These are phyloP conservation scores for Callipepla squamata DNA, from an alignment of 2,113 vertebrate species.

Conservation along the genomic window DNA sequence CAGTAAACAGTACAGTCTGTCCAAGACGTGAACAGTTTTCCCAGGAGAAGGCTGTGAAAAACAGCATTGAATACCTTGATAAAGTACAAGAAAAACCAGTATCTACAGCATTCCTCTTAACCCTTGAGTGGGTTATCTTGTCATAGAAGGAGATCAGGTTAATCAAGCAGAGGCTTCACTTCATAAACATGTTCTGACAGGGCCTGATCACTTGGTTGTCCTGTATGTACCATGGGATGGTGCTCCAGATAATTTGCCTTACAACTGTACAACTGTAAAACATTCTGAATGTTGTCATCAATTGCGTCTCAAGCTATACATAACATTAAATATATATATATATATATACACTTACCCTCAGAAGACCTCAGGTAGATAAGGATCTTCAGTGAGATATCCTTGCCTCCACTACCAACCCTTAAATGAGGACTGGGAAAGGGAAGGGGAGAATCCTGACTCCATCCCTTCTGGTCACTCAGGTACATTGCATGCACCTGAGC, in stretches of 20 bases:
- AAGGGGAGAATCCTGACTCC: no score
- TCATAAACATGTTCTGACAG: not conserved
- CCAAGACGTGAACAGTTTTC: not conserved
- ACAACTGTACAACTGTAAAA: not conserved
- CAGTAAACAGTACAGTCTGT: not conserved
- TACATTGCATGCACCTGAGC: no score
- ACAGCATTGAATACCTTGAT: not conserved
- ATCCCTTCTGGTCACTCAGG: no score
- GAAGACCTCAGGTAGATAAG: no score
- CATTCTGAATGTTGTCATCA: not conserved
- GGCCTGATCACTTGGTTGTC: not conserved
- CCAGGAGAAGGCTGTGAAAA: not conserved
- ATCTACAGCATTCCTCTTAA: not conserved
- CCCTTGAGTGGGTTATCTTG: not conserved
- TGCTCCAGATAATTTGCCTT: not conserved
- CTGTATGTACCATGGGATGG: not conserved
- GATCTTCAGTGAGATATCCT: no score
- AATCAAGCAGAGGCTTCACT: not conserved
- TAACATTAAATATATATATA: not conserved
- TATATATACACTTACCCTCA: no score
- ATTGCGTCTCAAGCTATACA: not conserved
- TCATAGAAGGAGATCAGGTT: not conserved
- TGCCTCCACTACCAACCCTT: no score
- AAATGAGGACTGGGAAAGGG: no score
- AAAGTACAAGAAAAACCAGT: not conserved